These are phyloP conservation scores for Oeneis ivallda DNA, from an alignment of 2,888 invertebrate species.

Conservation along the genomic window DNA sequence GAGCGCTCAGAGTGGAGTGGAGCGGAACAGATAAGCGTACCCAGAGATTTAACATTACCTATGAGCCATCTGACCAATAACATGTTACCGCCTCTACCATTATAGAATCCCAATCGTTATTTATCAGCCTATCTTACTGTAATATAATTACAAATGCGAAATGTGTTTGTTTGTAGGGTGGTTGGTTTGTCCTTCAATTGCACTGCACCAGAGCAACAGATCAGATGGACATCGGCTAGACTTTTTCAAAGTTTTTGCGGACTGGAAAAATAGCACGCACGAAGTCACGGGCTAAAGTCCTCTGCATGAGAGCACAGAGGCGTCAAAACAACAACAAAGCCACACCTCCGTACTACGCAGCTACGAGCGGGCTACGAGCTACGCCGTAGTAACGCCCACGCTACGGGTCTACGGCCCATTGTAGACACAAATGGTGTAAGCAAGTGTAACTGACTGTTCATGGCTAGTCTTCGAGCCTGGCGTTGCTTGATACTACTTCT, in stretches of 20 bases:
- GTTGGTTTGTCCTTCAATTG: too few relatives aligned
- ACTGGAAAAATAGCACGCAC: too few relatives aligned
- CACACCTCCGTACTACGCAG: constrained; percentile 39
- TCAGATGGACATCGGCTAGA: too few relatives aligned
- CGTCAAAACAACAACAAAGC: constrained; percentile 46
- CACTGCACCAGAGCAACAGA: too few relatives aligned
- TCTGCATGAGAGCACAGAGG: not conserved
- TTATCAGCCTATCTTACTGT: not conserved
- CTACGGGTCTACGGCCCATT: constrained; percentile 33
- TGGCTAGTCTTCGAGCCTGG: not conserved
- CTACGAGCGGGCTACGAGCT: constrained; percentile 32
- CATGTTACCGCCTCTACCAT: not conserved
- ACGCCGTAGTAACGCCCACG: constrained; percentile 54
- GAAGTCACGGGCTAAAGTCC: not conserved
- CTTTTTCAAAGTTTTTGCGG: too few relatives aligned
- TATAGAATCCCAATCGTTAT: too few relatives aligned
- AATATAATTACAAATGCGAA: too few relatives aligned
- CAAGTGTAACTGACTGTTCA: constrained; percentile 4
- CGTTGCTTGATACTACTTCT: not conserved
- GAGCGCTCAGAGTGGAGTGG: not conserved
- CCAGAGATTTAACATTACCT: not conserved
- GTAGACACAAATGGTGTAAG: constrained; percentile 22
- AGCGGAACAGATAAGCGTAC: not conserved
- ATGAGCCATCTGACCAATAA: not conserved
- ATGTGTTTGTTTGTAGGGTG: too few relatives aligned